phyloP scores from a whole-genome alignment of 2,797 vertebrate species.

The Margarornis squamiger region DNA sequence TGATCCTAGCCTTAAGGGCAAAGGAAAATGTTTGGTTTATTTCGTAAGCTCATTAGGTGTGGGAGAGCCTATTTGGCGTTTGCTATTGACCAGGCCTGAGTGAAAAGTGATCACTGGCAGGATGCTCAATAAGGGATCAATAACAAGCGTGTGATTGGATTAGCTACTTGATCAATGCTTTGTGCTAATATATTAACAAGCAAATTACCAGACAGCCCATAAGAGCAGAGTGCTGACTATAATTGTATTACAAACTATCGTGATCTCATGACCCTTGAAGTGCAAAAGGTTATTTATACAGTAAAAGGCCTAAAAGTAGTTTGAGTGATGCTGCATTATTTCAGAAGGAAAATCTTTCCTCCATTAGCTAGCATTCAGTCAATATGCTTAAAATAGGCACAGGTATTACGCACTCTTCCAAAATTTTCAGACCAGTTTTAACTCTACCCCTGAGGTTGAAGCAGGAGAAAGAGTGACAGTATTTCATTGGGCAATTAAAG shows the following conservation, averaged over 20 bases:
- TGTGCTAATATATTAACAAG: constrained; percentile 98
- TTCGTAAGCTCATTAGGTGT: constrained; percentile 93
- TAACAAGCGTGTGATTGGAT: constrained; percentile 91
- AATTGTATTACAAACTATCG: constrained; percentile 79
- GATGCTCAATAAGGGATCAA: constrained; percentile 89
- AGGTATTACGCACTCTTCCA: not conserved
- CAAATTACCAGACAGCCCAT: constrained; percentile 86
- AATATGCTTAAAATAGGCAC: not conserved
- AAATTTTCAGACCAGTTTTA: constrained; percentile 6
- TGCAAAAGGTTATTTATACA: constrained; percentile 79
- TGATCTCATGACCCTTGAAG: constrained; percentile 77
- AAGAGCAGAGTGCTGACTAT: constrained; percentile 78
- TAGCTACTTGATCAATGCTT: constrained; percentile 92
- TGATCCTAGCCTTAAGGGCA: constrained; percentile 86
- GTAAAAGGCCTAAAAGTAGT: constrained; percentile 68
- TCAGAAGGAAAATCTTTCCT: constrained; percentile 54
- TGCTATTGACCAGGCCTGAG: constrained; percentile 87
- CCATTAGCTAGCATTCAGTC: constrained; percentile 40
- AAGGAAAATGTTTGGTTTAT: constrained; percentile 98
- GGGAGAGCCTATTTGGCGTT: constrained; percentile 87
- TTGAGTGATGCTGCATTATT: constrained; percentile 42
- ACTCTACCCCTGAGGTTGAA: not conserved
- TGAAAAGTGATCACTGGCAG: constrained; percentile 89
- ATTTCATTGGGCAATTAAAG: not conserved
- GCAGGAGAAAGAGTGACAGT: not conserved